Base-by-base conservation (phyloP, 2,797 vertebrate genomes). In the Limosa lapponica region DNA sequence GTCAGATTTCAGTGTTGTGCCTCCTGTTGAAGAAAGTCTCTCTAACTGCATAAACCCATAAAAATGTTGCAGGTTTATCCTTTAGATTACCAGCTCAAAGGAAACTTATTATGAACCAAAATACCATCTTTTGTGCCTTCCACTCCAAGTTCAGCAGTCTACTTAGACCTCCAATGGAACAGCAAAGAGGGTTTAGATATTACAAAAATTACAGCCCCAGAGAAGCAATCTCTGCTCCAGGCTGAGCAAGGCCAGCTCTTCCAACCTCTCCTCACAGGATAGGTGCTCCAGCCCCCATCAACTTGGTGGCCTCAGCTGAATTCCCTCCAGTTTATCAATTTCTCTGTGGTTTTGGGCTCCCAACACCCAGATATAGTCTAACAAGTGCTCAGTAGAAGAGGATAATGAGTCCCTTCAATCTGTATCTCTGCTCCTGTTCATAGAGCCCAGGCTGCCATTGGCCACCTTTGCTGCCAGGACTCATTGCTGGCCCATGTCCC, bases 401-500 rank as follows among this genome's bases (percentile, higher is more conserved):
- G 18, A 46, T 73, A 62, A 52, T 23, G 19, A 41, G 19, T n/a
- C 16, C 18, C 30, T 79, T 64, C 3, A 2, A 52, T n/a, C 43
- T 41, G 8, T 59, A 7, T 61, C 23, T 71, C 34, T 78, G n/a
- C 16, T 37, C 18, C 24, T 49, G 46, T 37, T 72, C 54, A 46
- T 20, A 39, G 9, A 88, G 37, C 49, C 43, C 22, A 64, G 51
- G 27, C 22, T 80, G 32, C n/a, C 23, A 32, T 4, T 46, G 70
- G 57, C 24, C 16, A 6, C 18, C 37, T 64, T 59, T 36, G 22
- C 25, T 70, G 34, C 48, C 17, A 55, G 36, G 46, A 61, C 72
- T 61, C 3, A 0, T 25, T 2, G 0, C 32, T 57, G 28, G n/a
- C 49, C 22, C 48, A 32, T 5, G 20, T 39, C 17, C 32, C 14